These are phyloP conservation scores for Catharus fuscescens DNA, from an alignment of 2,113 vertebrate species.

Conservation along the genomic window DNA sequence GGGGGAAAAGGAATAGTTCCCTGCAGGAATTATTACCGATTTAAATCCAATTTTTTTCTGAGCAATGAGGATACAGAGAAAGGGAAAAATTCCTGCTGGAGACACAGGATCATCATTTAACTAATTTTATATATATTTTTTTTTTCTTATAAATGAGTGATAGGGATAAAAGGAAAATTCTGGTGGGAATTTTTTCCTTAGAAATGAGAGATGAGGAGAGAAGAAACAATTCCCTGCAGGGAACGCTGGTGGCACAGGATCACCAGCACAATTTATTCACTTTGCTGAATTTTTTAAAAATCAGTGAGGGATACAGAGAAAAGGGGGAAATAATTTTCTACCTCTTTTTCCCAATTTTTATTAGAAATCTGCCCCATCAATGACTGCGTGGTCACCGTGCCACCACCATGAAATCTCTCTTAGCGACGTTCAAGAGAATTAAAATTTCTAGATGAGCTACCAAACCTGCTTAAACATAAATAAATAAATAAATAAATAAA, in stretches of 20 bases:
- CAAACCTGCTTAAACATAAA: neutral
- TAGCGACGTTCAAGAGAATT: fast-evolving
- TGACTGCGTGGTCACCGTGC: fast-evolving
- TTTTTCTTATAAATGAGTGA: neutral
- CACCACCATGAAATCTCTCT: neutral
- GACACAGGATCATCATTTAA: neutral
- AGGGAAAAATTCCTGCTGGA: neutral
- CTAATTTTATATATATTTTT: neutral
- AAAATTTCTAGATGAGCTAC: neutral
- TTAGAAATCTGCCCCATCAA: fast-evolving
- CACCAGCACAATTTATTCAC: neutral
- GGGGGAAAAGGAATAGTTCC: neutral
- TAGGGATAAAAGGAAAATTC: neutral
- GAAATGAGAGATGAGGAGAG: neutral
- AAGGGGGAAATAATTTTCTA: neutral
- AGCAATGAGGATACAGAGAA: neutral
- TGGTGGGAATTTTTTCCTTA: neutral
- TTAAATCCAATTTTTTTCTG: neutral
- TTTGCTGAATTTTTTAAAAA: neutral
- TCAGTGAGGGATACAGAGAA: neutral
- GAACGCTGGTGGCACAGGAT: neutral
- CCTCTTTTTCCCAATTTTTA: neutral
- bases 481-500: no score
- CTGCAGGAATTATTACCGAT: neutral
- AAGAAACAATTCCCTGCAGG: neutral